Evolutionary conservation across 2,888 invertebrate species (phyloP), one percentile per base, ranked within the genome.

Genomic region (Lasioglossum malachurum): DNA sequence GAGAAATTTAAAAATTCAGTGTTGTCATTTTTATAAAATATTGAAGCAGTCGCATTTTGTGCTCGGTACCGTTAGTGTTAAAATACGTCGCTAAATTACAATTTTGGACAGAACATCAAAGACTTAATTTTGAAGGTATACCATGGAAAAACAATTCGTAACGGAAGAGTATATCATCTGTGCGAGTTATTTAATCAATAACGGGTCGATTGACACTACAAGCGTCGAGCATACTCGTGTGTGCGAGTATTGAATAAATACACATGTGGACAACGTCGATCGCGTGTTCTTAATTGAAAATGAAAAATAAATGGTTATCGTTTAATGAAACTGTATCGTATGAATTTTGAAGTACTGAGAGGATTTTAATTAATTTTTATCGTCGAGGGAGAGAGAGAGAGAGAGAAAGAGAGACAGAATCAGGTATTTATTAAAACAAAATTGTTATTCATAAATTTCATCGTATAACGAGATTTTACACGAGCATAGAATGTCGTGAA

Each of bases 271-370:
- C 16, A 31, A 27, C 46, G 73, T 8, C 19, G 67, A 31, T 74
- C 27, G 49, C 19, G n/a, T n/a, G 49, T 19, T 74, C 27, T 49
- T 74, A 35, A 49, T 49, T 49, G 49, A 49, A 74, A 74, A 49
- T 74, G 27, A 49, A 49, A 74, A 73, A 44, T 41, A 27, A 73
- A 31, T 49, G 27, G 74, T 31, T 19, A 35, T 14, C 31, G 73
- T 73, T 73, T 67, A 67, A 19, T 35, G 67, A 23, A 67, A 67
- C 38, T 38, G 23, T 4, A 67, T 67, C 67, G 23, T 10, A 35
- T 67, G 35, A 67, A 67, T 38, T 67, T 64, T 38, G 19, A 35
- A 67, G 23, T 35, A 7, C 67, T 19, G 4, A 23, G 23, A 23
- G 35, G 8, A 3, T 67, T 8, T 67, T 38, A 67, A 38, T 67